A percentile compares a stretch with the other conserved stretches of the same genome.
Evolutionary conservation across 2,113 vertebrate genomes (phyloP).

Genomic region (Megaceryle maxima): DNA sequence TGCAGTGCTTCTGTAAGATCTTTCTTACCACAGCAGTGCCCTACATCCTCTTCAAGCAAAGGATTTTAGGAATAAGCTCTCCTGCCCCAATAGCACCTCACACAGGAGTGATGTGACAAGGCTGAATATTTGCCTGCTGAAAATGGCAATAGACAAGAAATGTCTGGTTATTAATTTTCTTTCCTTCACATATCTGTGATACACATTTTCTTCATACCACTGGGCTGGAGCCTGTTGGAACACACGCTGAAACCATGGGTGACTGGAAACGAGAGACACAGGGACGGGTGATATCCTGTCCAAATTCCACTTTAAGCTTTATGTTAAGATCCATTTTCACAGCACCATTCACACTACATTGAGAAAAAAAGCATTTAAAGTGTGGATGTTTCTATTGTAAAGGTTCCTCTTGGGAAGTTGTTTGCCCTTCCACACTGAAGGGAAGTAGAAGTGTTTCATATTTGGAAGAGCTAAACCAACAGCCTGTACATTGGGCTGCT

Average conservation of each 20-base stretch:
- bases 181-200: neutral
- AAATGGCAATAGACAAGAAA: neutral
- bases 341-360: neutral
- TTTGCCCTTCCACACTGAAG: neutral
- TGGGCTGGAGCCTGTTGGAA: neutral
- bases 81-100: neutral
- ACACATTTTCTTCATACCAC: neutral
- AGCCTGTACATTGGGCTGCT: neutral
- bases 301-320: neutral
- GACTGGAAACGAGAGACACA: fast-evolving
- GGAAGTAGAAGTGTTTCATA: neutral
- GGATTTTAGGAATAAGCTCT: neutral
- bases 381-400: neutral
- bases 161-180: neutral
- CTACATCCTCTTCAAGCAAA: neutral
- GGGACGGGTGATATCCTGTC: neutral
- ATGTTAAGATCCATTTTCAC: neutral
- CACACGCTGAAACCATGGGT: neutral
- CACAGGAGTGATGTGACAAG: neutral
- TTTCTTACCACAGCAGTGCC: neutral
- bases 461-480: neutral
- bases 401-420: neutral
- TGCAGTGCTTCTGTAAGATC: neutral
- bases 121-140: neutral
- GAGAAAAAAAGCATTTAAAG: neutral